Conservation (phyloP, 1,140 invertebrate species). For the Drosophila paulistorum region DNA sequence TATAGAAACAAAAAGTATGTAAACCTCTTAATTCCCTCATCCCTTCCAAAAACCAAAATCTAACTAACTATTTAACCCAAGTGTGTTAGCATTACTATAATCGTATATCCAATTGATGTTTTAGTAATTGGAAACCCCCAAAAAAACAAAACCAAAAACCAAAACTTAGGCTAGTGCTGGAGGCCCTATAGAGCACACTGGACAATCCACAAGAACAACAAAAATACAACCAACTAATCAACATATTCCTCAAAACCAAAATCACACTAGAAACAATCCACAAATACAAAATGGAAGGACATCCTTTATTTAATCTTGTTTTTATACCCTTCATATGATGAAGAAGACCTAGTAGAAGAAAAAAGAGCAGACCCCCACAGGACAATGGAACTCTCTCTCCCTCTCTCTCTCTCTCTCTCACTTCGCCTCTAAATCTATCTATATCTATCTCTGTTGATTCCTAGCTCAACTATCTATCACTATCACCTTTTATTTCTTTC, state of each 20-base stretch:
- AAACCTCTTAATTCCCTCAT: constrained; percentile 19
- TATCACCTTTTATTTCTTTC: neutral
- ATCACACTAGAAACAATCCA: constrained; percentile 20
- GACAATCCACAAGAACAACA: constrained; percentile 49
- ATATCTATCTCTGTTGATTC: neutral
- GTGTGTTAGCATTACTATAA: constrained; percentile 37
- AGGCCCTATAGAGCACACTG: constrained; percentile 72
- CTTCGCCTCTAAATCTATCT: neutral
- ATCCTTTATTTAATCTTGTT: constrained; percentile 47
- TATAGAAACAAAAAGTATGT: constrained; percentile 37
- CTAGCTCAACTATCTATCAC: too few species aligned
- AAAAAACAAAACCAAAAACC: constrained; percentile 52
- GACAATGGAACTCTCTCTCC: constrained; percentile 18
- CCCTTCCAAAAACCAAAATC: neutral
- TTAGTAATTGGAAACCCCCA: constrained; percentile 58
- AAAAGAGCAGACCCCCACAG: constrained; percentile 25
- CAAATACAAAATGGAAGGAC: constrained; percentile 9
- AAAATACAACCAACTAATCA: constrained; percentile 34
- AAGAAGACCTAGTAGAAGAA: neutral
- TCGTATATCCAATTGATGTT: constrained; percentile 54
- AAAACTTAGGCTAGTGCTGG: constrained; percentile 62
- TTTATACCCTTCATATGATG: constrained; percentile 69
- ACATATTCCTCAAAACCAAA: constrained; percentile 12
- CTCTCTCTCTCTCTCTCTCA: neutral
- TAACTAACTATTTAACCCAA: constrained; percentile 6